Conservation (phyloP, 2,113 vertebrate genomes). For the Piprites chloris region DNA sequence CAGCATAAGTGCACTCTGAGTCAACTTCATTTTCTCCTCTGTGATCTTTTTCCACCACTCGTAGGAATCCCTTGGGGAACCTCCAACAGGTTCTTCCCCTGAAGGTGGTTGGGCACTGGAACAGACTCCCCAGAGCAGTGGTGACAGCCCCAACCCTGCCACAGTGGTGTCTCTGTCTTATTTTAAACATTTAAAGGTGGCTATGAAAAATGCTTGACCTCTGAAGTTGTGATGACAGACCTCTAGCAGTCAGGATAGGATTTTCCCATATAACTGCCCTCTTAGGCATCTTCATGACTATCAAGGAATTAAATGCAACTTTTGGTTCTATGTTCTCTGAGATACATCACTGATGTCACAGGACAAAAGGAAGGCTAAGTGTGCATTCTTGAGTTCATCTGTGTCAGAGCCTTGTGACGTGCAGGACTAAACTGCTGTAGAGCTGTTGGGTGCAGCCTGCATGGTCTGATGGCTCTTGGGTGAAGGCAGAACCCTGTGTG, state of each 20-base stretch:
- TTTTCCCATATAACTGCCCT: background rate
- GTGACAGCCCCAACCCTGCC: background rate
- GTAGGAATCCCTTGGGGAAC: no score
- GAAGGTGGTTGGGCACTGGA: background rate
- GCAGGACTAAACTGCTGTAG: background rate
- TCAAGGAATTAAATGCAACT: background rate
- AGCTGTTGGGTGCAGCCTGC: background rate
- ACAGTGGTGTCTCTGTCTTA: background rate
- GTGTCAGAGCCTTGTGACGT: background rate
- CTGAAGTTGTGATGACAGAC: background rate
- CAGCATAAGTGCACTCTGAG: no score
- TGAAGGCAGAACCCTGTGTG: background rate
- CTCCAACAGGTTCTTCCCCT: background rate
- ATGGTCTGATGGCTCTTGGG: background rate
- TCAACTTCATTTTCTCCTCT: no score
- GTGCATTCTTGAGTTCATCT: background rate
- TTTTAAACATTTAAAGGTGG: background rate
- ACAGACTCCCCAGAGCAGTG: background rate
- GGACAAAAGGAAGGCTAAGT: background rate
- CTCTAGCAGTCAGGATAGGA: background rate
- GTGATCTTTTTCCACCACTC: no score
- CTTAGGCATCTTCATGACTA: background rate
- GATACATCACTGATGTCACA: background rate
- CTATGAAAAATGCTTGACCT: background rate
- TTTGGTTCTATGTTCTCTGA: background rate